These are phyloP conservation scores for Drosophila affinis DNA, from an alignment of 2,888 invertebrate species.

Conservation along the genomic window DNA sequence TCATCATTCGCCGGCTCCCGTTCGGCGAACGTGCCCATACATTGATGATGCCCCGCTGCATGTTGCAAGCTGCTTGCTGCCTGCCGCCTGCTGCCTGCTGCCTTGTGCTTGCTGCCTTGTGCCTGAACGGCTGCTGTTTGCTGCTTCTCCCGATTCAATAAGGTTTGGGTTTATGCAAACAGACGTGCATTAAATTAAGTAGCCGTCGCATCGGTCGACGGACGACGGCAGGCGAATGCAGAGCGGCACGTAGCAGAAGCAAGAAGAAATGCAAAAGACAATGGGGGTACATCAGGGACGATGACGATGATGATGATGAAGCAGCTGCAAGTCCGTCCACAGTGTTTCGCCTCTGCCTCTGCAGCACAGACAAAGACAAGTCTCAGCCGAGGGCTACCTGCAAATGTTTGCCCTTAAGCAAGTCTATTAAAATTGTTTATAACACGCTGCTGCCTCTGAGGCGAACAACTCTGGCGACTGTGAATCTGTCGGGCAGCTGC, in stretches of 20 bases:
- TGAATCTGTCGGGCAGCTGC: conserved; percentile 20
- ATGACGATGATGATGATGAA: conserved; percentile 16
- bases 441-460: conserved; percentile 45
- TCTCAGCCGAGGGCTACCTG: conserved; percentile 31
- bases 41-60: conserved; percentile 64
- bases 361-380: not conserved
- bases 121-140: conserved; percentile 26
- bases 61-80: conserved; percentile 18
- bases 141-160: conserved; percentile 68
- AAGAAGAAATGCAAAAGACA: conserved; percentile 42
- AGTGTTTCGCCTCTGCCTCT: conserved; percentile 46
- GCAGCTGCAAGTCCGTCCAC: conserved; percentile 34
- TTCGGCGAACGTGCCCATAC: conserved; percentile 79
- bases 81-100: conserved; percentile 32
- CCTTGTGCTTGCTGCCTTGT: not conserved
- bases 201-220: conserved; percentile 68
- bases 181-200: conserved; percentile 80
- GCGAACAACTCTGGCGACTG: not conserved
- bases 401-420: conserved; percentile 73
- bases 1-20: conserved; percentile 71
- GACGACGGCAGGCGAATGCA: conserved; percentile 63
- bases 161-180: conserved; percentile 79
- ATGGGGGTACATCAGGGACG: conserved; percentile 47
- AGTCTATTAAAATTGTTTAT: conserved; percentile 79
- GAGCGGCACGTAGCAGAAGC: conserved; percentile 66